Base-by-base conservation (phyloP, 2,888 invertebrate genomes). In the Andrena hattorfiana region DNA sequence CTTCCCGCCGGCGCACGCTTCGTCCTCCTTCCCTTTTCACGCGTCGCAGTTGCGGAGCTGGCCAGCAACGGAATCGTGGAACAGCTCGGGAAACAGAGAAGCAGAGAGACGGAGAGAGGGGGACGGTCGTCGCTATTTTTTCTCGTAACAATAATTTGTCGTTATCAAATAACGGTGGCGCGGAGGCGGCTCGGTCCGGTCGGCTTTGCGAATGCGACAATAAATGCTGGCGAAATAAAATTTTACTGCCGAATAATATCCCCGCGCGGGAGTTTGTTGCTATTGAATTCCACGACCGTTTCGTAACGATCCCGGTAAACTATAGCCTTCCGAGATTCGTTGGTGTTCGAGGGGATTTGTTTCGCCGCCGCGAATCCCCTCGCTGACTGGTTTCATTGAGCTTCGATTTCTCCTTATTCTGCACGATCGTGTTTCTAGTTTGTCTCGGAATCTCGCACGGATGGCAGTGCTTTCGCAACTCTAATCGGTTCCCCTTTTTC, bases 121-220 rank as follows among this genome's bases (percentile, higher is more conserved):
- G 48, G 10, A 66, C 62, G 69, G 80, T 35, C 35, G 79, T 76
- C 87, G 89, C 89, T 91, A 90, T 93, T 92, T 92, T 91, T 92
- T 90, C 93, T 92, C 93, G 93, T 94, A 93, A 93, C 93, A 93
- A 93, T 94, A 94, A 94, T 93, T 94, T 91, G 93, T 93, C 93
- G 93, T 94, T 94, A 94, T 93, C 92, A 92, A 93, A 93, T 93
- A 93, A 93, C 86, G 83, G 71, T 79, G 70, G 71, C 77, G 67
- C 67, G 63, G 70, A 54, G 77, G 68, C 51, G 77, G 76, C 62
- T 79, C 66, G 69, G 35, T 28, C 6, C 66, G 66, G 77, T 68
- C 77, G 85, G 90, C 87, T 88, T 90, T 90, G 86, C 87, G 89
- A 81, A 81, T 77, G 87, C 84, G 83, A 89, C 91, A 90, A 93